These are phyloP conservation scores for Acleris emargana DNA, from an alignment of 2,888 invertebrate species.

Conservation along the genomic window DNA sequence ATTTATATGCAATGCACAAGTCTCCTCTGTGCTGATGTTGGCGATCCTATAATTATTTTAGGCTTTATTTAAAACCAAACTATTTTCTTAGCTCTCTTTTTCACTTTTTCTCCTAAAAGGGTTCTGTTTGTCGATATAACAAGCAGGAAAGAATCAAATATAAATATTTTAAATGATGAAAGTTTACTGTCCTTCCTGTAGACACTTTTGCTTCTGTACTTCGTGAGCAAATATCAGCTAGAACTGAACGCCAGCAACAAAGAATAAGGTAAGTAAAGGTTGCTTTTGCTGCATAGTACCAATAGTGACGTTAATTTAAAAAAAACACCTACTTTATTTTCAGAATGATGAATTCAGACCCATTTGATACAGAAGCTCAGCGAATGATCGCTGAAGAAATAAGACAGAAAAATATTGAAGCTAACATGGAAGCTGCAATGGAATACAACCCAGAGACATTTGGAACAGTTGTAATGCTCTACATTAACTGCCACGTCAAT, in stretches of 20 bases:
- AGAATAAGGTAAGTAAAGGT: constrained; percentile 77
- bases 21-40: too few species aligned
- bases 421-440: constrained; percentile 99
- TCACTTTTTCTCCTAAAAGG: too few species aligned
- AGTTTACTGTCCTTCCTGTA: constrained; percentile 60
- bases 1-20: too few species aligned
- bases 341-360: constrained; percentile 96
- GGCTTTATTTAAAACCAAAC: too few species aligned
- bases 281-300: too few species aligned
- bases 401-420: constrained; percentile 96
- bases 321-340: constrained; percentile 15
- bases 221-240: constrained; percentile 91
- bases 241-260: constrained; percentile 92
- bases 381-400: constrained; percentile 98
- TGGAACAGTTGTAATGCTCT: constrained; percentile 98
- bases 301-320: not conserved
- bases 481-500: constrained; percentile 98
- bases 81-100: too few species aligned
- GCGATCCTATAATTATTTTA: too few species aligned
- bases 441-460: constrained; percentile 99
- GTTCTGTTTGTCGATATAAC: too few species aligned
- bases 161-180: not conserved
- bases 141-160: too few species aligned
- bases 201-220: constrained; percentile 92
- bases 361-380: constrained; percentile 98